Percentiles rank a stretch among this genome's conserved stretches.
Conservation (phyloP, 2,888 invertebrate species). For the Ophion obscuratus region DNA sequence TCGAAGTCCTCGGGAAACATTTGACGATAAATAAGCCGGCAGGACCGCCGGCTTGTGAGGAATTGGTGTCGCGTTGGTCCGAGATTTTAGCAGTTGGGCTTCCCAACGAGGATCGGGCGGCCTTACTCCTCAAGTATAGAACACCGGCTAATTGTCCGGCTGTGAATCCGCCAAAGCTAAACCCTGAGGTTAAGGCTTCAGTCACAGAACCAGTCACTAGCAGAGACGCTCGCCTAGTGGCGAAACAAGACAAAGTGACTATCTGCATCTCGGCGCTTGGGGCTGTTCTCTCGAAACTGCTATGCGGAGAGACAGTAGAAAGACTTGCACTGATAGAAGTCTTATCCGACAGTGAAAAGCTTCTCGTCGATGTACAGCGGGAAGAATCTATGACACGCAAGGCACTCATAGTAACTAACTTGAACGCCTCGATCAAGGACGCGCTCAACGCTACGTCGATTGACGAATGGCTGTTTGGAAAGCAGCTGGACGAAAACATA, state of each 20-base stretch:
- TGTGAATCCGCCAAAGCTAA: slow-evolving; percentile 62
- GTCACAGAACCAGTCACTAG: slow-evolving; percentile 54
- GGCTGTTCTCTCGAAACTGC: slow-evolving; percentile 43
- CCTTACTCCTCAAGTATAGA: slow-evolving; percentile 48
- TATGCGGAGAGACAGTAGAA: slow-evolving; percentile 40
- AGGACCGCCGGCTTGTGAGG: slow-evolving; percentile 34
- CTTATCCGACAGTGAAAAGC: slow-evolving; percentile 49
- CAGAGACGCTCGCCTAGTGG: slow-evolving; percentile 59
- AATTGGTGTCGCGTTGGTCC: slow-evolving; percentile 28
- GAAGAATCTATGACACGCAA: slow-evolving; percentile 60
- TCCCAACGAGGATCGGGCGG: slow-evolving; percentile 51
- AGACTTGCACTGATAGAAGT: slow-evolving; percentile 39
- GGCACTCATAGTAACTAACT: slow-evolving; percentile 40
- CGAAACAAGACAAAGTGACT: slow-evolving; percentile 61
- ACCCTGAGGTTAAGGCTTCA: slow-evolving; percentile 54
- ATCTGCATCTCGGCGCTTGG: slow-evolving; percentile 56
- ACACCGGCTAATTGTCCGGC: slow-evolving; percentile 58
- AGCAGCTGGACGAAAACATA: slow-evolving; percentile 52
- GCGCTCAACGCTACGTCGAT: slow-evolving; percentile 49
- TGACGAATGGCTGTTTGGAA: slow-evolving; percentile 64
- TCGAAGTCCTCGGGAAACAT: slow-evolving; percentile 38
- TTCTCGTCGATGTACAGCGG: slow-evolving; percentile 63
- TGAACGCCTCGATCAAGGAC: slow-evolving; percentile 61
- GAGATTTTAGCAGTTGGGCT: slow-evolving; percentile 36
- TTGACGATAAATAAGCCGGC: slow-evolving; percentile 24